Evolutionary conservation across 2,113 vertebrate genomes (phyloP).

Genomic region (Fukomys damarensis): DNA sequence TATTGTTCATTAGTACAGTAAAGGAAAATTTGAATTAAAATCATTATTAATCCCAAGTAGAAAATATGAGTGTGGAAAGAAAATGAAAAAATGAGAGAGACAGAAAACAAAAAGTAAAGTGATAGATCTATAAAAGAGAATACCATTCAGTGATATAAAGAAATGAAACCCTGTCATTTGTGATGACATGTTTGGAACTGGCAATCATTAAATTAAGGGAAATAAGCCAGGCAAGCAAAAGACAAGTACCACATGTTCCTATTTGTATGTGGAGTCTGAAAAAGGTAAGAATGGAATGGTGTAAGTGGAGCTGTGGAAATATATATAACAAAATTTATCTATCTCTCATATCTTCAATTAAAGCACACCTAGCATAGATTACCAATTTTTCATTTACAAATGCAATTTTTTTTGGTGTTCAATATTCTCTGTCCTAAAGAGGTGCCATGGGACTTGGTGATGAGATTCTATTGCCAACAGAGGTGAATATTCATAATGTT

Average conservation of each 20-base stretch:
- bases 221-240: background rate
- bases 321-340: background rate
- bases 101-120: background rate
- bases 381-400: background rate
- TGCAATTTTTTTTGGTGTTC: background rate
- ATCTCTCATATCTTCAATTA: background rate
- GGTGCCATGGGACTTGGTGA: background rate
- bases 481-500: background rate
- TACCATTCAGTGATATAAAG: background rate
- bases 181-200: background rate
- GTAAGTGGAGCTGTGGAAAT: background rate
- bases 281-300: background rate
- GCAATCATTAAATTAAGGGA: background rate
- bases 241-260: background rate
- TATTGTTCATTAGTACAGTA: background rate
- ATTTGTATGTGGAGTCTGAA: background rate
- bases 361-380: background rate
- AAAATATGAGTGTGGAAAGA: background rate
- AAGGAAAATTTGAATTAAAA: background rate
- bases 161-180: background rate
- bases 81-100: background rate
- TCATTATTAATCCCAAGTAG: background rate
- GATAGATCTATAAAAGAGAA: background rate
- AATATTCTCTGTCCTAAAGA: background rate
- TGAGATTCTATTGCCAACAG: background rate